Conservation (phyloP, 2,797 vertebrate genomes). For the Ceryle rudis region DNA sequence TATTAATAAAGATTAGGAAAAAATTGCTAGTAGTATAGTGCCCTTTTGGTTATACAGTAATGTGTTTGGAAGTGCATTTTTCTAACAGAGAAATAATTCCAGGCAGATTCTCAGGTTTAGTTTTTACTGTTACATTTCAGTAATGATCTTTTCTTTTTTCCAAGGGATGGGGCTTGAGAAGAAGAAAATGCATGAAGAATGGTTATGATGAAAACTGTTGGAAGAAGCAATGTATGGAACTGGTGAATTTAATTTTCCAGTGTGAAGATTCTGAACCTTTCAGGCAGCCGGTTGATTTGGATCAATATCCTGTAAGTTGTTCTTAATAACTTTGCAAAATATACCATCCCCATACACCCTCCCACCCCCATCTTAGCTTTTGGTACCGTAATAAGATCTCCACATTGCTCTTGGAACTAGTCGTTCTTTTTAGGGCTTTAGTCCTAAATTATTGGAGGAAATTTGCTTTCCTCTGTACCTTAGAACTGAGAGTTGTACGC, state of each 20-base stretch:
- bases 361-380: not conserved
- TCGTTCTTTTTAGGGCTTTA: not conserved
- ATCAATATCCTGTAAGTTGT: conserved; percentile 90
- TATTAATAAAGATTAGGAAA: not conserved
- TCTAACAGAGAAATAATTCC: not conserved
- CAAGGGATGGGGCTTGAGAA: conserved; percentile 64
- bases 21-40: not conserved
- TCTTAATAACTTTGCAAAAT: not conserved
- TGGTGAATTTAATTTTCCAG: conserved; percentile 92
- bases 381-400: not conserved
- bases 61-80: not conserved
- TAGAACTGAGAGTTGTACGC: not conserved
- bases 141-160: not conserved
- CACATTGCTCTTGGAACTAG: not conserved
- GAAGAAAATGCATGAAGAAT: conserved; percentile 73
- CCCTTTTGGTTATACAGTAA: not conserved
- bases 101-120: not conserved
- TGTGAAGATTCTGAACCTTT: conserved; percentile 98
- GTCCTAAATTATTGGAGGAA: not conserved
- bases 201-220: conserved; percentile 87
- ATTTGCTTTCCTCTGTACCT: not conserved
- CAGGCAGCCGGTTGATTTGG: conserved; percentile 91
- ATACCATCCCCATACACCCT: no score
- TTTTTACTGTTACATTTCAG: not conserved
- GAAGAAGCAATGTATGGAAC: conserved; percentile 90